Conservation (phyloP, 2,888 invertebrate species). For the Archips crataeganus region DNA sequence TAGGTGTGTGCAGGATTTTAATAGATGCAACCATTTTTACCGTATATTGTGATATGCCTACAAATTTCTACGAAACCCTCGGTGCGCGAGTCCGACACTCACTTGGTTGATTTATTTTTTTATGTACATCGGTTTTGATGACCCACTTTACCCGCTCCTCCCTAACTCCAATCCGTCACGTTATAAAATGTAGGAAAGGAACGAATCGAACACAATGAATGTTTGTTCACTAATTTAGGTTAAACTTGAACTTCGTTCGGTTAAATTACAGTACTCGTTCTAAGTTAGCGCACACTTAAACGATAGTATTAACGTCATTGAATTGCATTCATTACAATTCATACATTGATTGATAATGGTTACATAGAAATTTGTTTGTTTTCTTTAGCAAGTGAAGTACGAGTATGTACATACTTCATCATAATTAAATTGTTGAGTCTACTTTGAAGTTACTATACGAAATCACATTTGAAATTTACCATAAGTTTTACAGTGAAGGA, state of each 20-base stretch:
- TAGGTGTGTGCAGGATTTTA: too few species aligned
- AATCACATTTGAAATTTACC: too few species aligned
- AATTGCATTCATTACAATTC: neutral
- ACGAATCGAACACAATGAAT: constrained; percentile 50
- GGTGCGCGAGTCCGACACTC: too few species aligned
- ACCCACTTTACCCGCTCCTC: neutral
- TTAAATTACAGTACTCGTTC: constrained; percentile 3
- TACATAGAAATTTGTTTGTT: neutral
- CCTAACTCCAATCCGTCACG: constrained; percentile 37
- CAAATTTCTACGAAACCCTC: too few species aligned
- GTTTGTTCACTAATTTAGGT: constrained; percentile 55
- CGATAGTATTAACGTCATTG: neutral
- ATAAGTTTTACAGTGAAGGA: too few species aligned
- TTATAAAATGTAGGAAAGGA: constrained; percentile 43
- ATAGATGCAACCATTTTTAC: too few species aligned
- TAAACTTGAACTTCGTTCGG: constrained; percentile 49
- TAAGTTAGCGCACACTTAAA: neutral
- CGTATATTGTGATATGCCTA: too few species aligned
- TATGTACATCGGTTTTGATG: neutral
- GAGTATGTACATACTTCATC: too few species aligned
- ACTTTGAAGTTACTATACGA: too few species aligned
- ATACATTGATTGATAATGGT: neutral
- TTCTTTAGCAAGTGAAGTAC: neutral
- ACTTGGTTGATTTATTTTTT: too few species aligned
- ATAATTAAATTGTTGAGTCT: too few species aligned